phyloP scores from a whole-genome alignment of 1,140 invertebrate genomes.

The Geopemphigus sp. region DNA sequence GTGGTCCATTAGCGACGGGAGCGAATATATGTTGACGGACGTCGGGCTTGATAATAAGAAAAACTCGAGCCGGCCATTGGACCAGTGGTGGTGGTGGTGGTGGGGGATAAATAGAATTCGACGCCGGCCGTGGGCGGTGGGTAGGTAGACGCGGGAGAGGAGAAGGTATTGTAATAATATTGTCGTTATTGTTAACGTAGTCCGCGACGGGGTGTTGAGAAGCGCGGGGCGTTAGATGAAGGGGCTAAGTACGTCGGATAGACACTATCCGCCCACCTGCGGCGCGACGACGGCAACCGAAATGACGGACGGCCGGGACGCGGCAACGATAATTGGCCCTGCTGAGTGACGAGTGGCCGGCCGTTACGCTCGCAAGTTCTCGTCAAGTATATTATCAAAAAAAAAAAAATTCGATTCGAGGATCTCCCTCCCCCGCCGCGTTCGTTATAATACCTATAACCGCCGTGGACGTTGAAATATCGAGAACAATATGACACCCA shows the following conservation, averaged over 20 bases:
- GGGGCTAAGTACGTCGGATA: too few relatives aligned
- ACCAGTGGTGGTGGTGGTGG: too few relatives aligned
- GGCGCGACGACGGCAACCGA: constrained; percentile 3
- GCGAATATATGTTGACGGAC: constrained; percentile 45
- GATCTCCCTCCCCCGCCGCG: neutral
- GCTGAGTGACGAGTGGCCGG: constrained; percentile 42
- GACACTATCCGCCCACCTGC: too few relatives aligned
- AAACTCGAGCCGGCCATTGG: too few relatives aligned
- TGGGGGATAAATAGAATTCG: too few relatives aligned
- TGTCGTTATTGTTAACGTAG: neutral
- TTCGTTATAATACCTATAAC: neutral
- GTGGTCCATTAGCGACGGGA: constrained; percentile 45
- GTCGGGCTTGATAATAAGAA: constrained; percentile 29
- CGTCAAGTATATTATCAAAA: neutral
- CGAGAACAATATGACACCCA: neutral
- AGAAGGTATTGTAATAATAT: neutral
- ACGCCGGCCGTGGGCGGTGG: too few relatives aligned
- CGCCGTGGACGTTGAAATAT: neutral
- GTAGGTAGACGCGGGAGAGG: too few relatives aligned
- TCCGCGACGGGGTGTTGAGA: neutral
- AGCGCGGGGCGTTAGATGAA: too few relatives aligned
- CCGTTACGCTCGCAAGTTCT: constrained; percentile 6
- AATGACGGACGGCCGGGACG: constrained; percentile 20
- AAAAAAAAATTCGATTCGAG: neutral
- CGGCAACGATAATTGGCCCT: constrained; percentile 1